Conservation (phyloP, 2,113 vertebrate species). For the Ranitomeya variabilis region DNA sequence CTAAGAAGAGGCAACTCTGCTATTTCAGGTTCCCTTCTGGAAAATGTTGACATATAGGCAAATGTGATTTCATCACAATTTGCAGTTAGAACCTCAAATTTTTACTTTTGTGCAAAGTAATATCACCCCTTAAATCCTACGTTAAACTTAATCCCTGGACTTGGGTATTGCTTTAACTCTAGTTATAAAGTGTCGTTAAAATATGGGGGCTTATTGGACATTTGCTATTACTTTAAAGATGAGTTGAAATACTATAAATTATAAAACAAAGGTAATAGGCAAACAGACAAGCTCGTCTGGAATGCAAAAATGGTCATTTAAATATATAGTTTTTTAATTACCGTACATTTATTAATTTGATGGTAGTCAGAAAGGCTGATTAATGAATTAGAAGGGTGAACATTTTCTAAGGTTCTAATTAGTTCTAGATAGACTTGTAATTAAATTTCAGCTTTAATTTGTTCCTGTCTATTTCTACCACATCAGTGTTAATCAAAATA, state of each 20-base stretch:
- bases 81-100: too few relatives aligned
- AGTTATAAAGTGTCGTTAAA: neutral
- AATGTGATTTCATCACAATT: too few relatives aligned
- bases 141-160: too few relatives aligned
- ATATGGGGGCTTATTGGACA: neutral
- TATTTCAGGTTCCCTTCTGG: too few relatives aligned
- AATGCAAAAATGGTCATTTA: conserved; percentile 47
- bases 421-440: conserved; percentile 58
- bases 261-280: neutral
- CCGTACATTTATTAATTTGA: conserved; percentile 56
- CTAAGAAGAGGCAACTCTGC: too few relatives aligned
- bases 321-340: conserved; percentile 56
- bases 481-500: conserved; percentile 56
- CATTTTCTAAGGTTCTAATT: conserved; percentile 59
- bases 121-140: too few relatives aligned
- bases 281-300: conserved; percentile 28
- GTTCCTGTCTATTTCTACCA: conserved; percentile 55
- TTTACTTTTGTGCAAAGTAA: too few relatives aligned
- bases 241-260: neutral
- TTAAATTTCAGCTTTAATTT: conserved; percentile 59
- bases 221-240: neutral
- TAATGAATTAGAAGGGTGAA: conserved; percentile 58
- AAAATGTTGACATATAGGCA: too few relatives aligned
- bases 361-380: conserved; percentile 56
- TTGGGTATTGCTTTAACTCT: neutral